A percentile compares a stretch with the other conserved stretches of the same genome.
These are phyloP conservation scores for Rhagoletis pomonella DNA, from an alignment of 1,140 invertebrate genomes.

Conservation along the genomic window DNA sequence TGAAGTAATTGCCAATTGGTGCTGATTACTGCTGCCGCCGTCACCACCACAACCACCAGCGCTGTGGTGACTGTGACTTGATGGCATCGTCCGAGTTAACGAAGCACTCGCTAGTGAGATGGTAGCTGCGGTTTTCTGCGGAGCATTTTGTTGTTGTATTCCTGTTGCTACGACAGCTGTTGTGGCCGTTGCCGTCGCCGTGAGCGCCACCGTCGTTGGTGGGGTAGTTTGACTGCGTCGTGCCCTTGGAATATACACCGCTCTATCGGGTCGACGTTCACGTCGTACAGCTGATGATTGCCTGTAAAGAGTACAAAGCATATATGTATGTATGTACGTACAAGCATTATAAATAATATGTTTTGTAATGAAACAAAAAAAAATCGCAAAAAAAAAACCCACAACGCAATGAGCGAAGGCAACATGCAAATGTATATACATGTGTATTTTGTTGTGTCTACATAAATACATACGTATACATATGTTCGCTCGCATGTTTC, in stretches of 20 bases:
- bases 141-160: conserved; percentile 59
- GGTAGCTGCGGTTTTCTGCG: conserved; percentile 43
- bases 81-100: conserved; percentile 56
- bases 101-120: conserved; percentile 54
- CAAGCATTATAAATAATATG: neutral
- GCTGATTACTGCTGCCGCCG: conserved; percentile 47
- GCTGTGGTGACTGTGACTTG: conserved; percentile 47
- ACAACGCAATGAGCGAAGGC: conserved; percentile 9
- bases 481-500: neutral
- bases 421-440: neutral
- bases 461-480: neutral
- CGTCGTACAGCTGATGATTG: conserved; percentile 64
- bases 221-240: conserved; percentile 77
- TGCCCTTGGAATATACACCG: conserved; percentile 85
- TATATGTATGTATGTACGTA: neutral
- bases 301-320: conserved; percentile 33
- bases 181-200: conserved; percentile 60
- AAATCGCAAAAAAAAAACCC: neutral
- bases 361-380: conserved; percentile 4
- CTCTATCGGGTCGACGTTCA: conserved; percentile 82
- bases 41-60: conserved; percentile 39
- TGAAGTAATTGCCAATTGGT: conserved; percentile 57
- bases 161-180: conserved; percentile 32
- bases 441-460: neutral
- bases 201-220: conserved; percentile 61